Evolutionary conservation across 2,797 vertebrate genomes (phyloP).

Genomic region (Lophura swinhoii): DNA sequence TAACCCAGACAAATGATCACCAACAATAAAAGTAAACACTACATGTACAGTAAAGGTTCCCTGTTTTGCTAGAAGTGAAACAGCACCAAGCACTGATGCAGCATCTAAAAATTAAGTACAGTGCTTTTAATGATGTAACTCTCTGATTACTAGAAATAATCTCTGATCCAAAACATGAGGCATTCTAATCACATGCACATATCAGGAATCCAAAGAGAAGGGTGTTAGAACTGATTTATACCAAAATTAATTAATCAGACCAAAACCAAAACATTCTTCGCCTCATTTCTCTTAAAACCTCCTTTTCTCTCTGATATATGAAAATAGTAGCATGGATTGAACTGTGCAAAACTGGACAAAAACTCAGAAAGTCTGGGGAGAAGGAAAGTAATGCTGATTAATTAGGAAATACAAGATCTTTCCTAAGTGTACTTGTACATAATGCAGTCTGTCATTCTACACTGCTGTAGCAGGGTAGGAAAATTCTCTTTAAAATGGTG

Average conservation of each 20-base stretch:
- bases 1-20: no score
- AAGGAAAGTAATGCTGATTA: no score
- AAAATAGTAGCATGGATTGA: not conserved
- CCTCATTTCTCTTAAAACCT: not conserved
- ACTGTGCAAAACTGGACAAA: not conserved
- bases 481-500: no score
- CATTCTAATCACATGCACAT: not conserved
- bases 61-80: slow-evolving; percentile 40
- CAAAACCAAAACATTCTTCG: not conserved
- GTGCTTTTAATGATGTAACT: not conserved
- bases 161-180: not conserved
- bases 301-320: not conserved
- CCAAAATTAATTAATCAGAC: not conserved
- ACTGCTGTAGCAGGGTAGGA: no score
- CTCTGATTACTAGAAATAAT: slow-evolving; percentile 34
- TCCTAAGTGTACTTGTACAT: no score
- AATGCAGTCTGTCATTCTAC: no score
- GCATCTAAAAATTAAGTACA: slow-evolving; percentile 27
- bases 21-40: no score
- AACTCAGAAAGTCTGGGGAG: no score
- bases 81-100: slow-evolving; percentile 20
- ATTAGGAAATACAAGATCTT: not conserved
- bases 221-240: not conserved
- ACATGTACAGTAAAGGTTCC: not conserved
- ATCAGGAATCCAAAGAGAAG: not conserved